Percentiles rank a stretch among this genome's conserved stretches.
phyloP scores from a whole-genome alignment of 2,797 vertebrate genomes.

The Bovichtus diacanthus region DNA sequence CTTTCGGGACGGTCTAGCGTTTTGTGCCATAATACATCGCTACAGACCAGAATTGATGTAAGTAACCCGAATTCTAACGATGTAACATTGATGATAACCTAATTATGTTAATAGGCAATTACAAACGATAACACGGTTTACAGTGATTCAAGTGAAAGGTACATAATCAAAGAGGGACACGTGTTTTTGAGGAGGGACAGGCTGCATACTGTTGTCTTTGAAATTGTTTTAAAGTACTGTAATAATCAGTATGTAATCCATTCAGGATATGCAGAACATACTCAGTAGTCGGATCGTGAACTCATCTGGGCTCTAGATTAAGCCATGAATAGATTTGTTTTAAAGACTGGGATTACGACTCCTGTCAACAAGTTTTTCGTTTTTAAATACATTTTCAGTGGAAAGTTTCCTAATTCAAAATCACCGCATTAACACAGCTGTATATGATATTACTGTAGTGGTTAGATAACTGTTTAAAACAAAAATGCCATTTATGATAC shows the following conservation, averaged over 20 bases:
- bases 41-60: constrained; percentile 95
- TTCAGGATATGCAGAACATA: neutral
- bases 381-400: neutral
- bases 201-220: neutral
- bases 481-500: neutral
- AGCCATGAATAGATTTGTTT: neutral
- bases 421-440: too few species aligned
- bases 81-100: neutral
- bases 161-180: neutral
- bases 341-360: neutral
- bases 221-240: neutral
- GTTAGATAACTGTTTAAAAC: neutral
- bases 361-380: neutral
- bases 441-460: neutral
- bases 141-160: neutral
- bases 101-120: neutral
- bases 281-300: neutral
- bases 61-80: constrained; percentile 72
- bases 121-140: neutral
- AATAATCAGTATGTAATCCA: neutral
- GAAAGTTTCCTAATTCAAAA: neutral
- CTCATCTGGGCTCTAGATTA: neutral
- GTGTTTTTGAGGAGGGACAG: neutral
- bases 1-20: constrained; percentile 95
- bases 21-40: constrained; percentile 96